Evolutionary conservation across 2,113 vertebrate genomes (phyloP), one percentile per base, ranked within the genome.

Genomic region (Austrofundulus limnaeus): DNA sequence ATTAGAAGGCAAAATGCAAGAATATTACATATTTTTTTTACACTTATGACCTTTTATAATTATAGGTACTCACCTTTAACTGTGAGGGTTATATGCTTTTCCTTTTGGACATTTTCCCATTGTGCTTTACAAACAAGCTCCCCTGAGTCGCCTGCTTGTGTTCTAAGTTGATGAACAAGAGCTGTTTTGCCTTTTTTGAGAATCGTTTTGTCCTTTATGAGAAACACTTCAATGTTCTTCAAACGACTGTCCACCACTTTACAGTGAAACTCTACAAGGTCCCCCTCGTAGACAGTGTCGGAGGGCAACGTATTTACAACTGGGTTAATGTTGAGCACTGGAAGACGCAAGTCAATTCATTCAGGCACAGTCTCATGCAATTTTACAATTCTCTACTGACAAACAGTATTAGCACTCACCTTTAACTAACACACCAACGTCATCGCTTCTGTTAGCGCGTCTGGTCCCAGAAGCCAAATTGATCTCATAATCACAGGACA

Each of bases 81-180:
- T 2, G 2, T 63, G 24, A 91, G 61, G 1, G 1, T 11, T 8
- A 28, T 0, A 9, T 19, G 42, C 6, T 31, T 63, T 17, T 49
- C 75, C 56, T 88, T 90, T 49, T 88, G 82, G 63, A 90, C 63
- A 0, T 16, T 82, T 49, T 61, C 49, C 56, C 65, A 82, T 69
- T 75, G 74, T 4, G 83, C 80, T 72, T 91, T 89, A 45, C 92
- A 93, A 23, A 75, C 67, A 3, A 91, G 88, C 43, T 81, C 67
- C 17, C 91, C 90, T 10, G 89, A 84, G 59, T 88, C 78, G 0
- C 63, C 76, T 0, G 62, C 72, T 14, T 16, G 10, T 0, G 46
- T 66, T 0, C 0, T 59, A 2, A 85, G 53, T 11, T 6, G 53
- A 41, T 89, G 25, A 24, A 0, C 55, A n/a, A 89, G 74, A 1